Conservation (phyloP, 2,888 invertebrate species). For the Acrocera orbiculus region DNA sequence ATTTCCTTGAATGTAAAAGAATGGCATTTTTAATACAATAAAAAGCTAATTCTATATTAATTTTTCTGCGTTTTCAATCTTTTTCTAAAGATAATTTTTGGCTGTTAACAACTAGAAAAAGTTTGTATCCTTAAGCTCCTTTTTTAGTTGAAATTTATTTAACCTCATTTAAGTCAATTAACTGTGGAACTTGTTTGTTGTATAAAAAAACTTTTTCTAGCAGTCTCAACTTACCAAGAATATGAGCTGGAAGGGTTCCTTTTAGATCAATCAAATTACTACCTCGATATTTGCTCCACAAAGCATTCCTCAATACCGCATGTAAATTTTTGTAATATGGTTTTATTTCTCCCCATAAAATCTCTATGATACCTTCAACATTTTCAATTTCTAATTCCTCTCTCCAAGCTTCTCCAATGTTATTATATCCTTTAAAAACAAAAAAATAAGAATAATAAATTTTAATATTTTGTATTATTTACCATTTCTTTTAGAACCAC, state of each 20-base stretch:
- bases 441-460: background rate
- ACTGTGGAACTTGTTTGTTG: no score
- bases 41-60: no score
- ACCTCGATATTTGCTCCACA: conserved; percentile 37
- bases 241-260: conserved; percentile 49
- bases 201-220: no score
- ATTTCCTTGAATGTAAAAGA: conserved; percentile 32
- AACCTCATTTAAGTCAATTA: no score
- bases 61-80: no score
- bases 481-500: conserved; percentile 47
- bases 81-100: no score
- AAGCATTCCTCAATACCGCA: conserved; percentile 45
- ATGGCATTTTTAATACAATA: no score
- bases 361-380: conserved; percentile 35
- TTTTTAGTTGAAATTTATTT: no score
- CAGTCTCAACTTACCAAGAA: conserved; percentile 49
- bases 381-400: conserved; percentile 43
- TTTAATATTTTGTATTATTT: conserved; percentile 11
- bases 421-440: conserved; percentile 36
- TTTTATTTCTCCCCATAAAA: conserved; percentile 37
- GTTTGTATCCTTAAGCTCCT: no score
- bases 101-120: no score
- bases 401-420: conserved; percentile 47
- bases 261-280: conserved; percentile 35
- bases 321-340: conserved; percentile 54